A percentile compares a stretch with the other conserved stretches of the same genome.
Evolutionary conservation across 2,888 invertebrate species (phyloP).

Genomic region (Conus canariensis): DNA sequence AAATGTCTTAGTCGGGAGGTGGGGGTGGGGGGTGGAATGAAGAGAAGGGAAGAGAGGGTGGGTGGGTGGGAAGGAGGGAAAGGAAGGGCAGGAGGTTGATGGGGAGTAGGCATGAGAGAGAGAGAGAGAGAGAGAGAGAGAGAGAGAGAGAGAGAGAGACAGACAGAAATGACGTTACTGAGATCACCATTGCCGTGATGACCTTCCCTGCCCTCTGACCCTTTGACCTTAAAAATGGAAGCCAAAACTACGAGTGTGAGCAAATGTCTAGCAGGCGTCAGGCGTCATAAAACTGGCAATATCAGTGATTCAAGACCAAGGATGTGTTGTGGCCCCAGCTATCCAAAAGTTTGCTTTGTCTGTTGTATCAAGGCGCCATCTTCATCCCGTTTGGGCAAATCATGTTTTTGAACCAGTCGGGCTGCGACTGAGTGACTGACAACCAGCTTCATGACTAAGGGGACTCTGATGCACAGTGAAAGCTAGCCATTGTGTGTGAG

Average conservation of each 20-base stretch:
- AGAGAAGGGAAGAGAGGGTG: neutral
- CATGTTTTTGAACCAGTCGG: too few species aligned
- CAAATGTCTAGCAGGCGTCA: neutral
- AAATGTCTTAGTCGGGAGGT: neutral
- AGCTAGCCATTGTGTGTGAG: too few species aligned
- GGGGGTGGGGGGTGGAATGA: neutral
- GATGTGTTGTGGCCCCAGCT: too few species aligned
- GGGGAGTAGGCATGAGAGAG: neutral
- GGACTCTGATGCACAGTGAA: too few species aligned
- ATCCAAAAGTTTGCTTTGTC: too few species aligned
- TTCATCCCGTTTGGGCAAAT: too few species aligned
- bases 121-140: neutral
- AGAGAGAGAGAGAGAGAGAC: neutral
- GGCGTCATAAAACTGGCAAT: neutral
- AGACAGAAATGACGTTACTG: neutral
- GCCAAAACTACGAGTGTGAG: neutral
- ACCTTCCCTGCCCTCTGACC: neutral
- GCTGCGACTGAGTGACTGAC: too few species aligned
- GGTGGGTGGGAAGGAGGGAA: neutral
- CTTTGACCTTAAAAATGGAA: neutral
- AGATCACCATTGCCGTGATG: neutral
- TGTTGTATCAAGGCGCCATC: too few species aligned
- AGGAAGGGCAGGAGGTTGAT: neutral
- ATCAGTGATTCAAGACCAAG: too few species aligned
- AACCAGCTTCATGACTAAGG: too few species aligned